Base-by-base conservation (phyloP, 2,888 invertebrate species). In the Amiota mariae region DNA sequence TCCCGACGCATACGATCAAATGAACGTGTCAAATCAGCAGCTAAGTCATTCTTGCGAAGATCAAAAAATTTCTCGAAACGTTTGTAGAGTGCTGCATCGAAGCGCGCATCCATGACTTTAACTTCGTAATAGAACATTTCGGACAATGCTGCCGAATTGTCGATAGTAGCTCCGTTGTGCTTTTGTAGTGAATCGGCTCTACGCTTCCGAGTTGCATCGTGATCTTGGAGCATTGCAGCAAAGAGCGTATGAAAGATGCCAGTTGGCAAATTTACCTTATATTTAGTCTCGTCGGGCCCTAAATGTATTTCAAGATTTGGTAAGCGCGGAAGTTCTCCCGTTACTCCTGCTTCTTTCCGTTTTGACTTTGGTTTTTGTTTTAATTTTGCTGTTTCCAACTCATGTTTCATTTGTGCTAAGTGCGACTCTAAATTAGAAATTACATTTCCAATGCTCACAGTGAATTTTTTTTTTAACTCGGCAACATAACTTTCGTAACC, bases 81-180 rank as follows among this genome's bases (percentile, higher is more conserved):
- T 8, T 66, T 47, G 11, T 66, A 12, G 2, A 66, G 49, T 49
- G 48, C 48, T 3, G 66, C 66, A 49, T 66, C 66, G 66, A 66
- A 66, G 10, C 49, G 48, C 15, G 66, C 66, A 49, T 66, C 66
- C 11, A 66, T 15, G 11, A 48, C 48, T 8, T 48, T 49, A 11
- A 66, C 8, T 15, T 66, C 66, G 49, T 66, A 49, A 18, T 20
- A 18, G 18, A 49, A 66, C 36, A 36, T 36, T 36, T 36, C 36
- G 36, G 2, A 36, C 6, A 36, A 36, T 36, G 0, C 36, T 6
- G 3, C 8, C 36, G 36, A 36, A 36, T 6, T 24, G 24, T 36
- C 36, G 36, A 2, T 36, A 36, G 1, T 24, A 36, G 36, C 36
- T 36, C 6, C 36, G 36, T 6, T 36, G 36, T 2, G 36, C 8